Base-by-base conservation (phyloP, 2,797 vertebrate species). In the Cynopterus sphinx region DNA sequence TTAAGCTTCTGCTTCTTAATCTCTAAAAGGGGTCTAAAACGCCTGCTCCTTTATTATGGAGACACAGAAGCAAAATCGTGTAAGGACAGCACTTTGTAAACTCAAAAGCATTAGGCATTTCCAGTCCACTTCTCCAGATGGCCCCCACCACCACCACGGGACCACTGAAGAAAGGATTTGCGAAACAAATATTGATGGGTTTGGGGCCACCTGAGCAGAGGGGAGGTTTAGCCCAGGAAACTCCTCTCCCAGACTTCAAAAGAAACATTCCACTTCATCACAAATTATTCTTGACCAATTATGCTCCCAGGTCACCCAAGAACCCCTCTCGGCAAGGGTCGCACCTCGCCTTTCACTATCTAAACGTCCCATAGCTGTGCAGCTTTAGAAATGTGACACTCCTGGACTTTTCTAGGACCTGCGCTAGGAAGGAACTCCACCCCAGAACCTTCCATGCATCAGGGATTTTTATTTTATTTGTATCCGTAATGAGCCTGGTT, bases 181-280 rank as follows among this genome's bases (percentile, higher is more conserved):
- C 61, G 84, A 41, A 53, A 61, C 33, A 61, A 36, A 55, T 9
- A 19, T 33, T 33, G 33, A 61, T 53, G 9, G 28, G 3, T 1
- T 6, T 5, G 21, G 3, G 16, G 31, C 63, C 36, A 51, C 21
- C 73, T 28, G 22, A 21, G 41, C 9, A 16, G 41, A 43, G 31
- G 28, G 81, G 78, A 74, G 33, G 3, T 28, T 41, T 49, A 9
- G 74, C 49, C 53, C 53, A 5, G 24, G 67, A 55, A 78, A 79
- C 5, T 19, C 43, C 5, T 65, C 55, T 68, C 43, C 33, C 49
- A 4, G n/a, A 46, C 81, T 53, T 84, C 41, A 39, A 71, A 92
- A 73, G 49, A 86, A 92, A 68, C 49, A 49, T 31, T 31, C 68
- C 75, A 67, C 57, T 39, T 75, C 26, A 39, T 83, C n/a, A 71